phyloP scores from a whole-genome alignment of 2,888 invertebrate genomes.

The Poecilobothrus nobilitatus region DNA sequence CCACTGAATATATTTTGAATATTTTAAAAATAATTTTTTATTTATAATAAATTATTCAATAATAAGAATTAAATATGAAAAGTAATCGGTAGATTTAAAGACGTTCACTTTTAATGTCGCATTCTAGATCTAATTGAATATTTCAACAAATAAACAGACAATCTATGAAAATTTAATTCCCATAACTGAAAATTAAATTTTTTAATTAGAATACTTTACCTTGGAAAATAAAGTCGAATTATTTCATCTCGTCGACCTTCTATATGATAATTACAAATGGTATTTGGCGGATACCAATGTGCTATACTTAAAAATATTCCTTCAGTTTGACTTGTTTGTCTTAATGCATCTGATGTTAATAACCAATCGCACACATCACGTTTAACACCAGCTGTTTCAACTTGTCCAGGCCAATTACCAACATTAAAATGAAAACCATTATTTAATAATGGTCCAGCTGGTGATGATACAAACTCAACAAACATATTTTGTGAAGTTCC shows the following conservation, averaged over 20 bases:
- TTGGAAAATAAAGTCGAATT: constrained; percentile 81
- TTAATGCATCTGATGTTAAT: constrained; percentile 70
- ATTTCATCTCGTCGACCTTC: constrained; percentile 79
- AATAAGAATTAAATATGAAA: no score
- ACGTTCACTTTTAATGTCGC: no score
- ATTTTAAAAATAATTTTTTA: background rate
- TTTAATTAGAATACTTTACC: constrained; percentile 44
- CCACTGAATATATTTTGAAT: background rate
- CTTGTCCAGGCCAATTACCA: constrained; percentile 88
- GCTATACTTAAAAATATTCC: constrained; percentile 86
- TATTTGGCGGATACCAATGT: constrained; percentile 91
- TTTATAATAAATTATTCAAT: no score
- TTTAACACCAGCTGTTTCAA: constrained; percentile 77
- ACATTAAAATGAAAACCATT: constrained; percentile 93
- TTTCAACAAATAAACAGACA: no score
- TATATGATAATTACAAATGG: constrained; percentile 84
- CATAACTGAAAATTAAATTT: background rate
- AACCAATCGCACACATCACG: constrained; percentile 86
- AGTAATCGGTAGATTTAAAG: no score
- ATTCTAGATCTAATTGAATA: no score
- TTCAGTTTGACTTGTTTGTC: constrained; percentile 70
- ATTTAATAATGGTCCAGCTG: constrained; percentile 80
- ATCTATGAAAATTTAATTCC: background rate
- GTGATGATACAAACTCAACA: constrained; percentile 81
- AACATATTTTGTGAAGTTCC: constrained; percentile 79